Conservation (phyloP, 1,140 invertebrate genomes). For the Drosophila littoralis region DNA sequence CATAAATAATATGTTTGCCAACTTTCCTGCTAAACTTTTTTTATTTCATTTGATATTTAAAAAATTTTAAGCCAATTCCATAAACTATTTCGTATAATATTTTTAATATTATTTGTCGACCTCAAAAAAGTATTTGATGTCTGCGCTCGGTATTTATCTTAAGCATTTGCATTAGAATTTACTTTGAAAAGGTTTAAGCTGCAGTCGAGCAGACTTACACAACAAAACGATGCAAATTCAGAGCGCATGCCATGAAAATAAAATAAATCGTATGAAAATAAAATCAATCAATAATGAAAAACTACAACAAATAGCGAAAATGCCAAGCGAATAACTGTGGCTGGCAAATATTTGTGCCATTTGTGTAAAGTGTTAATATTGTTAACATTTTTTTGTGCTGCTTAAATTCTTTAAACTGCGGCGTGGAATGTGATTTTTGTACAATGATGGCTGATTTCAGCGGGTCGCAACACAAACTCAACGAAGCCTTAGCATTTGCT, state of each 20-base stretch:
- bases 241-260: no score
- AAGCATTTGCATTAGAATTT: constrained; percentile 1
- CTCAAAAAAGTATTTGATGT: not conserved
- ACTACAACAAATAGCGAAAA: not conserved
- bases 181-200: constrained; percentile 1
- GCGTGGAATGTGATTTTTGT: constrained; percentile 3
- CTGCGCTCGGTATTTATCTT: constrained; percentile 4
- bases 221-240: constrained; percentile 12
- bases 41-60: not conserved
- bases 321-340: not conserved
- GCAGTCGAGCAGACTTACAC: not conserved
- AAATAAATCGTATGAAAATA: constrained; percentile 23
- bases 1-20: no score
- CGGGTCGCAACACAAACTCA: constrained; percentile 16
- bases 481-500: constrained; percentile 24
- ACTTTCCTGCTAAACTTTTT: not conserved
- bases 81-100: no score
- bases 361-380: constrained; percentile 5
- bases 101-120: not conserved
- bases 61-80: not conserved
- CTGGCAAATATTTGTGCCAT: constrained; percentile 25
- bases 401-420: constrained; percentile 1
- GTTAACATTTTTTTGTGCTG: not conserved
- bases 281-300: constrained; percentile 22
- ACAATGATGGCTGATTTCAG: constrained; percentile 27